Evolutionary conservation across 2,888 invertebrate species (phyloP).

Genomic region (Mythimna ferrago): DNA sequence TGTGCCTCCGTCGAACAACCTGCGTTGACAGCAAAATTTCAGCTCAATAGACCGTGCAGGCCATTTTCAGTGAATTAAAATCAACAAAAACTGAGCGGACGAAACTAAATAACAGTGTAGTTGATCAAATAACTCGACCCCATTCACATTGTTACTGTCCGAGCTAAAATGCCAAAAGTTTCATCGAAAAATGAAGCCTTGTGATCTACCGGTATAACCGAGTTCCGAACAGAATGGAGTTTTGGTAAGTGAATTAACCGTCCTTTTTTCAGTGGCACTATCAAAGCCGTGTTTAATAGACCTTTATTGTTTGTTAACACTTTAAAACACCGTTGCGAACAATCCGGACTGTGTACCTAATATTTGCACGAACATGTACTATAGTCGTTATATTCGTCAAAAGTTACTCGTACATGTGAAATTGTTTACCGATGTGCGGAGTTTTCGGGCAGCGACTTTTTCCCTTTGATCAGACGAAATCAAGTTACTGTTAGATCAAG

Average conservation of each 20-base stretch:
- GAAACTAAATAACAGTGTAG: slow-evolving; percentile 67
- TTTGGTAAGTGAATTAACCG: slow-evolving; percentile 50
- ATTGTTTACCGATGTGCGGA: slow-evolving; percentile 32
- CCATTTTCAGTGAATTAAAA: slow-evolving; percentile 63
- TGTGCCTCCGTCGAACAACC: slow-evolving; percentile 23
- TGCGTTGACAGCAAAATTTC: slow-evolving; percentile 40
- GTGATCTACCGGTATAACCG: slow-evolving; percentile 58
- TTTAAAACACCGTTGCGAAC: slow-evolving; percentile 36
- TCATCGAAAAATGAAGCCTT: slow-evolving; percentile 62
- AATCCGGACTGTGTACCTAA: slow-evolving; percentile 10
- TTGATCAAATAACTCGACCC: slow-evolving; percentile 68
- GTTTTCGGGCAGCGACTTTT: slow-evolving; percentile 40
- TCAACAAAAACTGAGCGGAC: slow-evolving; percentile 67
- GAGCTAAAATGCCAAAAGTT: slow-evolving; percentile 66
- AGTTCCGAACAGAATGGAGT: slow-evolving; percentile 56
- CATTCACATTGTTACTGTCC: slow-evolving; percentile 62
- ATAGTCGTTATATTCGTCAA: slow-evolving; percentile 8
- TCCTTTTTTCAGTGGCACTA: slow-evolving; percentile 39
- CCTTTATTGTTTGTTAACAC: slow-evolving; percentile 43
- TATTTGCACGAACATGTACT: slow-evolving; percentile 10
- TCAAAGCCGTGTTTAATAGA: slow-evolving; percentile 48
- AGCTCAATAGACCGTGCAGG: slow-evolving; percentile 24
- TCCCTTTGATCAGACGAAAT: slow-evolving; percentile 61
- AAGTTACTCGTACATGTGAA: slow-evolving; percentile 23
- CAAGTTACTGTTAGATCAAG: slow-evolving; percentile 66